Conservation (phyloP, 2,888 invertebrate genomes). For the Caenorhabditis auriculariae region DNA sequence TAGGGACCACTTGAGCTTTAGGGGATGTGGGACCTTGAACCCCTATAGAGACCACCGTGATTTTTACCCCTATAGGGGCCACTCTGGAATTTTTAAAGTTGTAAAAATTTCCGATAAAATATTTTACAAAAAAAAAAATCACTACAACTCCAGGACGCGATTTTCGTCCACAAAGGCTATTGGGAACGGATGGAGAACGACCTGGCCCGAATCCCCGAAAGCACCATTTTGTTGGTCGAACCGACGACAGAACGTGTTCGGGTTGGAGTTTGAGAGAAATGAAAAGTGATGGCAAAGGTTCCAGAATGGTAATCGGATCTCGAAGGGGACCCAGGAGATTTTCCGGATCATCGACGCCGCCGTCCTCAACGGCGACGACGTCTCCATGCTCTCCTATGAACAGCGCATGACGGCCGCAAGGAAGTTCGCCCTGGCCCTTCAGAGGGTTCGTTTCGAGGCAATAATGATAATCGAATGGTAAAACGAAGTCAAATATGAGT, state of each 20-base stretch:
- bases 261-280: neutral
- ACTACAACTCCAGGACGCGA: conserved; percentile 6
- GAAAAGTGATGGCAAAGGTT: neutral
- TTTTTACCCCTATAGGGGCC: too few species aligned
- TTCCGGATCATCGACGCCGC: conserved; percentile 57
- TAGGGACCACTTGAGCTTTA: too few species aligned
- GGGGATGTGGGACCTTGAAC: too few species aligned
- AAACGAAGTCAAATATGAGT: conserved; percentile 12
- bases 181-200: conserved; percentile 6
- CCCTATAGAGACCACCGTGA: too few species aligned
- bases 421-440: conserved; percentile 47
- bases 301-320: neutral
- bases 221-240: conserved; percentile 41
- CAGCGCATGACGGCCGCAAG: conserved; percentile 40
- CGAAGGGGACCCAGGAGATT: conserved; percentile 2
- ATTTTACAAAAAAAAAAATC: too few species aligned
- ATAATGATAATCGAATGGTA: conserved; percentile 5
- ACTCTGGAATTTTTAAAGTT: too few species aligned
- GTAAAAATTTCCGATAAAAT: too few species aligned
- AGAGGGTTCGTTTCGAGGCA: conserved; percentile 19
- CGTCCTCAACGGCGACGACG: conserved; percentile 53
- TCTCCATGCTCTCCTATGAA: conserved; percentile 38
- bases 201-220: conserved; percentile 32
- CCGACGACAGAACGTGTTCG: conserved; percentile 3
- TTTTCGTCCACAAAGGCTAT: conserved; percentile 1